Evolutionary conservation across 2,888 invertebrate genomes (phyloP).

Genomic region (Nemurella pictetii): DNA sequence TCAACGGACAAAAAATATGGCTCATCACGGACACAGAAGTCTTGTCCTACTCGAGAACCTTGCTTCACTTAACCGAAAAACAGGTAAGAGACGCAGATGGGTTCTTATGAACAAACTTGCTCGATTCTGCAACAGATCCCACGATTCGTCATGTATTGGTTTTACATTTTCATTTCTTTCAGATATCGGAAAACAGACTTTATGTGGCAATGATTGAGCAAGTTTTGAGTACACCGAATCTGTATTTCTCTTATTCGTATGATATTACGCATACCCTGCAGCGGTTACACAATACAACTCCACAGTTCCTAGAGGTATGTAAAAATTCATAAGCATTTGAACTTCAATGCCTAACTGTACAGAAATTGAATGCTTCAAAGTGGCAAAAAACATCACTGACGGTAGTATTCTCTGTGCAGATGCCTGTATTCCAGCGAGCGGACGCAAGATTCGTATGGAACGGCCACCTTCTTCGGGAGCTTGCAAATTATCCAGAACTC

Average conservation of each 20-base stretch:
- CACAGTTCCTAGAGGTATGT: slow-evolving; percentile 74
- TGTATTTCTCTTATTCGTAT: slow-evolving; percentile 93
- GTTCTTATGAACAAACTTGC: no score
- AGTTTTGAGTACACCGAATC: slow-evolving; percentile 80
- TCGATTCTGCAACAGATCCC: no score
- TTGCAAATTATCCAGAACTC: slow-evolving; percentile 71
- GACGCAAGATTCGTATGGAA: slow-evolving; percentile 96
- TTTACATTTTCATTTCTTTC: slow-evolving; percentile 43
- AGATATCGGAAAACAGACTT: slow-evolving; percentile 78
- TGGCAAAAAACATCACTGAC: neutral
- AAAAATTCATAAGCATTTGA: slow-evolving; percentile 4
- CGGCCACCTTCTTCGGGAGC: slow-evolving; percentile 73
- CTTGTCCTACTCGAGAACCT: slow-evolving; percentile 83
- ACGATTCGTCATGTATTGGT: no score
- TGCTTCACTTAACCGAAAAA: slow-evolving; percentile 79
- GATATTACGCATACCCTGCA: slow-evolving; percentile 93
- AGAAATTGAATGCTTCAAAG: neutral
- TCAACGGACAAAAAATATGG: slow-evolving; percentile 80
- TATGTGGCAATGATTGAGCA: slow-evolving; percentile 85
- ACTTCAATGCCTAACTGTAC: neutral
- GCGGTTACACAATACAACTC: slow-evolving; percentile 78
- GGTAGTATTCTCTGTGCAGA: slow-evolving; percentile 56
- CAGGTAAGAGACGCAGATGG: no score
- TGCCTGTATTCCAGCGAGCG: slow-evolving; percentile 75
- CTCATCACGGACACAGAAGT: slow-evolving; percentile 78